A percentile compares a stretch with the other conserved stretches of the same genome.
Evolutionary conservation across 2,797 vertebrate species (phyloP).

Genomic region (Lepidocolaptes lacrymiger): DNA sequence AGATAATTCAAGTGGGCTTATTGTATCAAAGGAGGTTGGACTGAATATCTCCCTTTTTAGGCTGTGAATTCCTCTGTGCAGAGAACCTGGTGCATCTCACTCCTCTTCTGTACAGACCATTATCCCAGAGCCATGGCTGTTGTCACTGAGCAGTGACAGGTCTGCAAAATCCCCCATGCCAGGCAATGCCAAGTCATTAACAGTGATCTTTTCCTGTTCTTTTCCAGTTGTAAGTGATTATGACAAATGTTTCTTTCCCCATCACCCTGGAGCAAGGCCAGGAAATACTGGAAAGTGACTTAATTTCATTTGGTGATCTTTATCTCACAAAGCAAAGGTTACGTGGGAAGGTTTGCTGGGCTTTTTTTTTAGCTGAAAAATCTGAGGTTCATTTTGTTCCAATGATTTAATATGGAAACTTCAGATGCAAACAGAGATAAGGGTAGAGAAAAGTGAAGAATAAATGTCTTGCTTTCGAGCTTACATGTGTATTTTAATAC

Average conservation of each 20-base stretch:
- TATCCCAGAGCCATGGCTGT: rapidly evolving
- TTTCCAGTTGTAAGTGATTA: neutral
- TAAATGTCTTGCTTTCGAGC: neutral
- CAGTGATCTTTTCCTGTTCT: neutral
- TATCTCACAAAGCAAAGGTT: neutral
- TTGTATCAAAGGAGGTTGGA: neutral
- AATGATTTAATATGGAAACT: neutral
- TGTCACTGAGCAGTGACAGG: neutral
- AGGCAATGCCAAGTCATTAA: neutral
- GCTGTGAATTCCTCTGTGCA: neutral
- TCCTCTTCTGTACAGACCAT: neutral
- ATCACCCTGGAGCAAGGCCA: neutral
- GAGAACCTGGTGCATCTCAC: neutral
- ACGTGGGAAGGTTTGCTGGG: neutral
- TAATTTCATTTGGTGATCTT: slow-evolving; percentile 18
- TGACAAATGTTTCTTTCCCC: slow-evolving; percentile 22
- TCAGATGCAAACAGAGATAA: neutral
- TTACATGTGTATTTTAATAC: neutral
- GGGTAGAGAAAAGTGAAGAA: neutral
- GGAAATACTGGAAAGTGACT: neutral
- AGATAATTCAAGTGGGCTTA: neutral
- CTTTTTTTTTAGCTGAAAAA: neutral
- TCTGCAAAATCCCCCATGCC: neutral
- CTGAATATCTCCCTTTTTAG: neutral
- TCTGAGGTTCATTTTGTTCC: neutral